Evolutionary conservation across 2,888 invertebrate species (phyloP).

Genomic region (Lepeophtheirus nordmannii): DNA sequence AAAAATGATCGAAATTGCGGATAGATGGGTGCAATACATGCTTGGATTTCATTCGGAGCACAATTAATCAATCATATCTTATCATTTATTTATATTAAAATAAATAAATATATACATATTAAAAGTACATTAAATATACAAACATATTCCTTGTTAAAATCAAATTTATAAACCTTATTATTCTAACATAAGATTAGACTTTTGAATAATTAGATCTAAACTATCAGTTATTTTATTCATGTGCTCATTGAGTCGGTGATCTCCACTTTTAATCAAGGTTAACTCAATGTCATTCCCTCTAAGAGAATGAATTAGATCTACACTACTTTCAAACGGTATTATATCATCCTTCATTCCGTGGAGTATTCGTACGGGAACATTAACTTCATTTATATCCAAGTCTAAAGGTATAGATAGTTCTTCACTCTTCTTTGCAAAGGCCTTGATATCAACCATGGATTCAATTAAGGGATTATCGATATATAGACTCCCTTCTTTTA

Average conservation of each 20-base stretch:
- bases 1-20: constrained; percentile 44
- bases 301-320: background rate
- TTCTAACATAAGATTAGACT: background rate
- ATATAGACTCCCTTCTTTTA: background rate
- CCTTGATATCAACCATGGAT: background rate
- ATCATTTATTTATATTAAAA: background rate
- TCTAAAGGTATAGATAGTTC: background rate
- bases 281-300: background rate
- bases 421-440: background rate
- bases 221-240: background rate
- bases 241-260: background rate
- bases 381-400: background rate
- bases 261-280: background rate
- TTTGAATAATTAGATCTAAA: background rate
- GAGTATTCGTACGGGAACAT: background rate
- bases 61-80: constrained; percentile 46
- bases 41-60: constrained; percentile 83
- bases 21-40: constrained; percentile 88
- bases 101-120: background rate
- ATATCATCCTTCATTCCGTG: background rate
- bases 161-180: no score
- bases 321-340: background rate
- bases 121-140: background rate
- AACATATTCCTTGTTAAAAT: background rate
- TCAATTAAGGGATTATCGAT: background rate